Base-by-base conservation (phyloP, 1,140 invertebrate genomes). In the Melipona quadrifasciata region DNA sequence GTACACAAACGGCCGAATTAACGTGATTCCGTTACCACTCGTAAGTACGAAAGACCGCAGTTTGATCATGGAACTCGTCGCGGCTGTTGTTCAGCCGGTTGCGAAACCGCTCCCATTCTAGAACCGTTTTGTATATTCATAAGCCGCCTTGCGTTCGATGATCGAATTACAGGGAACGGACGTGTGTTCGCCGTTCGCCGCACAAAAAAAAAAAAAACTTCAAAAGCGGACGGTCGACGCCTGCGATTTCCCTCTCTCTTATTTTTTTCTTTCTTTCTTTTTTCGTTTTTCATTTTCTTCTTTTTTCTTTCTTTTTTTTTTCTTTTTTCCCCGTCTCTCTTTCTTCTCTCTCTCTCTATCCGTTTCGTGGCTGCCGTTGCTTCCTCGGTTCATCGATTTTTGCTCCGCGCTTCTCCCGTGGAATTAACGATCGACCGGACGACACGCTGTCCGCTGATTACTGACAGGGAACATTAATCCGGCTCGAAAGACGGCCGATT, bases 1-100 rank as follows among this genome's bases (percentile, higher is more conserved):
- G 79, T 74, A 39, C 34, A 17, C 21, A 77, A 85, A 58, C 70
- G 58, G 51, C 11, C 27, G 86, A 83, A 90, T 90, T 90, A 90
- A 90, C 82, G 64, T 68, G 73, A 86, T 89, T 76, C 82, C 64
- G 75, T 90, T 78, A 47, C 80, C 82, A n/a, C 19, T 73, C 39
- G 77, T 80, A 84, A 84, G 88, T 86, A 65, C 88, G 79, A 86
- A 80, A 87, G 88, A 87, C 78, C 80, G 27, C 75, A 64, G 72
- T 87, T 90, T 82, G 81, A 90, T 90, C 79, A 80, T 86, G 78
- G 80, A 84, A 72, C 31, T 79, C 31, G 71, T 51, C 64, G 5
- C 34, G 5, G 51, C 73, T 57, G 70, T 74, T 86, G 84, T 86
- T 31, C 75, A 65, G 39, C 58, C 79, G 57, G 0, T 24, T 11